Conservation (phyloP, 1,140 invertebrate genomes). For the Bombus breviceps region DNA sequence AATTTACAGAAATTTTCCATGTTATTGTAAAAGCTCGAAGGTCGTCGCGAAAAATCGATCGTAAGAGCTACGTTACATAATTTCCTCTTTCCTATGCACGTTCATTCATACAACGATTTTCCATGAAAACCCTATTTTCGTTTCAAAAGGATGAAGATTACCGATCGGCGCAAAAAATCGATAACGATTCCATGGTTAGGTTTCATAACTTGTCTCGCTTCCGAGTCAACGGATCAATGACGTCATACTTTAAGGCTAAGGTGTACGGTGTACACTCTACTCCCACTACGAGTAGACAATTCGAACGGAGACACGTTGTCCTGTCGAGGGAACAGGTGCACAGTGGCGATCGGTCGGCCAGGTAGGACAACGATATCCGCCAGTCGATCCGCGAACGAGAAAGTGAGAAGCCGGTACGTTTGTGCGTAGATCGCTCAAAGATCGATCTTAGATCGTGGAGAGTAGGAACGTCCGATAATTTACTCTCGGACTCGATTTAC, state of each 20-base stretch:
- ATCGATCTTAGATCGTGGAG: not conserved
- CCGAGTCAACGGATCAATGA: constrained; percentile 34
- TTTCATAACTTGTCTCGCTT: not conserved
- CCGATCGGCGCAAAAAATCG: not conserved
- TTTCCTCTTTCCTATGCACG: too few species aligned
- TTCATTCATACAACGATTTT: too few species aligned
- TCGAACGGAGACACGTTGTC: constrained; percentile 39
- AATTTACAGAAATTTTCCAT: not conserved
- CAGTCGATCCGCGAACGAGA: constrained; percentile 68
- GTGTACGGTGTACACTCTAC: constrained; percentile 36
- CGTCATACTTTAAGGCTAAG: constrained; percentile 52
- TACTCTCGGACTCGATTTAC: not conserved
- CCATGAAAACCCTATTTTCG: too few species aligned
- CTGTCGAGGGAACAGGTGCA: constrained; percentile 64
- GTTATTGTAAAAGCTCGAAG: too few species aligned
- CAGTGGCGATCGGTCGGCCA: constrained; percentile 62
- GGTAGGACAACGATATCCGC: constrained; percentile 55
- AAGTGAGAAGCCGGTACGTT: constrained; percentile 62
- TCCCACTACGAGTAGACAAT: constrained; percentile 60
- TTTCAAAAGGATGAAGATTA: not conserved
- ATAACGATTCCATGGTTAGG: too few species aligned
- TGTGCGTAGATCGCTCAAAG: not conserved
- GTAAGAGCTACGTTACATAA: too few species aligned
- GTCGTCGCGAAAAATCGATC: too few species aligned
- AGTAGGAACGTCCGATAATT: not conserved